Conservation (phyloP, 2,888 invertebrate species). For the Stratiomys singularior region DNA sequence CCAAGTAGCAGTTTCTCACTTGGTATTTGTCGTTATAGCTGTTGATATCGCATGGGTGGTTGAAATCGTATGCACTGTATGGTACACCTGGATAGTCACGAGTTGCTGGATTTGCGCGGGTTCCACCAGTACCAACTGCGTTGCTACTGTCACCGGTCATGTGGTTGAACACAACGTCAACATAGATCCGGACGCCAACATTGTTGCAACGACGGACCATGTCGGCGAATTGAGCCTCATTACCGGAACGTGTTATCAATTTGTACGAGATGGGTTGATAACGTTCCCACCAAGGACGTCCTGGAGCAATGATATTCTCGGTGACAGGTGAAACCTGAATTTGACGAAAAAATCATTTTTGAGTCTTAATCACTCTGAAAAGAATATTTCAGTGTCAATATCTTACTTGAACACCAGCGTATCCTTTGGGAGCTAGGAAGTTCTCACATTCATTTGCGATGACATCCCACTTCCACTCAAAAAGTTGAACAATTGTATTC, state of each 20-base stretch:
- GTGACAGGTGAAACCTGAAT: conserved; percentile 74
- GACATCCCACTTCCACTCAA: conserved; percentile 86
- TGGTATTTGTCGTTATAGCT: conserved; percentile 68
- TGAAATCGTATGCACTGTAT: conserved; percentile 70
- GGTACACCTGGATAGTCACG: conserved; percentile 73
- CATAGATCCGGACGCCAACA: conserved; percentile 82
- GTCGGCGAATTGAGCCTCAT: conserved; percentile 72
- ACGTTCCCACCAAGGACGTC: conserved; percentile 84
- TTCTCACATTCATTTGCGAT: conserved; percentile 83
- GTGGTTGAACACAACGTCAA: conserved; percentile 84
- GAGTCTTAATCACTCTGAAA: too few species aligned
- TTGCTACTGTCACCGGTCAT: conserved; percentile 70
- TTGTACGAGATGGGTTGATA: conserved; percentile 86
- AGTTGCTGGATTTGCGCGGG: conserved; percentile 67
- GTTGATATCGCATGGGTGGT: conserved; percentile 65
- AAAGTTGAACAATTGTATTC: conserved; percentile 77
- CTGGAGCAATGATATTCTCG: conserved; percentile 72
- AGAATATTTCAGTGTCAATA: not conserved
- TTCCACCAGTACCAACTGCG: conserved; percentile 71
- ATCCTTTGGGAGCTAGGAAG: conserved; percentile 79
- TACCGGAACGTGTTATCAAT: conserved; percentile 78
- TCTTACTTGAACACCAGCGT: conserved; percentile 77
- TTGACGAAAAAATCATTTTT: not conserved
- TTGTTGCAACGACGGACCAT: conserved; percentile 83
- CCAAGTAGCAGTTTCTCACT: conserved; percentile 63